phyloP scores from a whole-genome alignment of 2,888 invertebrate genomes.

The Monochamus alternatus region DNA sequence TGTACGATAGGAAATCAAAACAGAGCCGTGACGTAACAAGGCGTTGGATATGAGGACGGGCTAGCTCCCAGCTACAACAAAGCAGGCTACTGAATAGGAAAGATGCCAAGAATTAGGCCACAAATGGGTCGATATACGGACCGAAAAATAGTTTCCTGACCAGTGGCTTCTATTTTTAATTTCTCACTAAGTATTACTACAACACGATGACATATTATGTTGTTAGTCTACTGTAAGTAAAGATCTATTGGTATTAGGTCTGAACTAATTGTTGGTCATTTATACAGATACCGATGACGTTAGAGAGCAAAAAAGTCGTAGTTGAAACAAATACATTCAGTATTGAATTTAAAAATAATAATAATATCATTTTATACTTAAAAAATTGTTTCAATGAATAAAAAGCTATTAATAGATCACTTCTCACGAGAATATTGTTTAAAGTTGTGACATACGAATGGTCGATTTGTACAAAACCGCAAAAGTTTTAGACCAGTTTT shows the following conservation, averaged over 20 bases:
- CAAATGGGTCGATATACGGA: not conserved
- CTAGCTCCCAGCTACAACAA: not conserved
- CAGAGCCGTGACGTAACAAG: not conserved
- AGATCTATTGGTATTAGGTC: too few relatives aligned
- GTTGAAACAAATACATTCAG: too few relatives aligned
- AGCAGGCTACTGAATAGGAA: not conserved
- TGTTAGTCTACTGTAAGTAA: too few relatives aligned
- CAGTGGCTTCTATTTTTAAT: not conserved
- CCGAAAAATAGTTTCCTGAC: not conserved
- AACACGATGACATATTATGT: too few relatives aligned
- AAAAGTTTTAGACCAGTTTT: not conserved
- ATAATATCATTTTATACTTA: too few relatives aligned
- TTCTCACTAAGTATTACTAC: too few relatives aligned
- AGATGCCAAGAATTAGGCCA: not conserved
- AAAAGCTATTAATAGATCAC: not conserved
- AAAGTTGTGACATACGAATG: not conserved
- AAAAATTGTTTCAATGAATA: not conserved
- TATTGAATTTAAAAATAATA: too few relatives aligned
- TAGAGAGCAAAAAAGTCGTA: too few relatives aligned
- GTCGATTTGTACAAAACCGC: not conserved
- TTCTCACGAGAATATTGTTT: not conserved
- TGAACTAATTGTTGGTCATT: too few relatives aligned
- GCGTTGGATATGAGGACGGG: not conserved
- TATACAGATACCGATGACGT: too few relatives aligned
- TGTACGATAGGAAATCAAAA: constrained; percentile 8